A percentile compares a stretch with the other conserved stretches of the same genome.
These are phyloP conservation scores for Ellobius talpinus DNA, from an alignment of 2,113 vertebrate species.

Conservation along the genomic window DNA sequence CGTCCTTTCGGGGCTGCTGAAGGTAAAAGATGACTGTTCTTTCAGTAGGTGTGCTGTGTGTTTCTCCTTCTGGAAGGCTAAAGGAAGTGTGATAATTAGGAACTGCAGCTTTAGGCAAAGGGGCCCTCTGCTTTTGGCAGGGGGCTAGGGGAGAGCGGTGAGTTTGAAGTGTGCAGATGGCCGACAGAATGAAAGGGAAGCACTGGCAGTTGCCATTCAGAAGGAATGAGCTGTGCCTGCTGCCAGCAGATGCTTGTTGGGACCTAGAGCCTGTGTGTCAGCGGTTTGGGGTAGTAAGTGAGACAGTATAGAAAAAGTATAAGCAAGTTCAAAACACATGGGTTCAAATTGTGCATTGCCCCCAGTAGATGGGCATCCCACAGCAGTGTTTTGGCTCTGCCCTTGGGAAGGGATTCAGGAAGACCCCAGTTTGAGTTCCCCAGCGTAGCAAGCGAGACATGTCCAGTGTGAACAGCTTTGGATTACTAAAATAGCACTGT, in stretches of 20 bases:
- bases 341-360: not conserved
- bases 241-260: not conserved
- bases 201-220: not conserved
- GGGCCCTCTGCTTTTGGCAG: not conserved
- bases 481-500: not conserved
- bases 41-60: not conserved
- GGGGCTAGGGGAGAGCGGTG: not conserved
- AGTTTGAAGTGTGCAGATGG: not conserved
- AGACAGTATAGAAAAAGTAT: not conserved
- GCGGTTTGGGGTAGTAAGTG: accelerated
- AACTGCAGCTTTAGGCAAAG: constrained; percentile 11
- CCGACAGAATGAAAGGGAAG: not conserved
- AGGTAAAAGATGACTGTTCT: not conserved
- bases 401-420: not conserved
- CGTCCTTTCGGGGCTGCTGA: not conserved
- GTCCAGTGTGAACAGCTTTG: not conserved
- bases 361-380: not conserved
- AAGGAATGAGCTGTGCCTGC: not conserved
- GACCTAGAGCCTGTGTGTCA: accelerated
- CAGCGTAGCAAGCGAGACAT: not conserved
- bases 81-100: constrained; percentile 29
- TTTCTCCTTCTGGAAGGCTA: not conserved
- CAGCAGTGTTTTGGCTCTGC: not conserved
- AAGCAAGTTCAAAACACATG: not conserved
- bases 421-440: not conserved